phyloP scores from a whole-genome alignment of 2,797 vertebrate genomes.

The Margarornis squamiger region DNA sequence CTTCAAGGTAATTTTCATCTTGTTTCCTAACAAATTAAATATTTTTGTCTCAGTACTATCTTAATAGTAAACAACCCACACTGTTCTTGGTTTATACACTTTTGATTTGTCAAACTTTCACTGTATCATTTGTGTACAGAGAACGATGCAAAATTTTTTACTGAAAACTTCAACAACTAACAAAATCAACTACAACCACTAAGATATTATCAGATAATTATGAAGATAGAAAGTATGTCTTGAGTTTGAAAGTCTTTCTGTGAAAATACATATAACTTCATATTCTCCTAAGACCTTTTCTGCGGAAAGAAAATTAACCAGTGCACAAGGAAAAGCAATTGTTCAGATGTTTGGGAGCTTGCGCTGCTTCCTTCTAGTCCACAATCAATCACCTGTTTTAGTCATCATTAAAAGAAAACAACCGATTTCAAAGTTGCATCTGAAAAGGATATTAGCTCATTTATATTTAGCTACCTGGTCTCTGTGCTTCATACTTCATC shows the following conservation, averaged over 20 bases:
- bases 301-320: not conserved
- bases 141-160: not conserved
- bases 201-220: not conserved
- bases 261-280: not conserved
- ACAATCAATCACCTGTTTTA: not conserved
- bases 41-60: not conserved
- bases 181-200: not conserved
- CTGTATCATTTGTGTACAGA: fast-evolving
- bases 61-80: not conserved
- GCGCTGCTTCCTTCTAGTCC: not conserved
- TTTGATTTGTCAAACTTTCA: not conserved
- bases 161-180: not conserved
- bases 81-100: not conserved
- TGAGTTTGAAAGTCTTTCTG: not conserved
- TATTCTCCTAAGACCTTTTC: not conserved
- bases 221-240: not conserved
- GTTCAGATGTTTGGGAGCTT: not conserved
- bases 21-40: not conserved
- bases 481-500: not conserved
- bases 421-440: not conserved
- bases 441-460: not conserved
- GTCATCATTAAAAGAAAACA: not conserved
- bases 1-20: not conserved
- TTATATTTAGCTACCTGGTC: conserved; percentile 23
- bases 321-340: not conserved